Percentiles rank a stretch among this genome's conserved stretches.
phyloP scores from a whole-genome alignment of 2,113 vertebrate species.

The Hippocampus abdominalis region DNA sequence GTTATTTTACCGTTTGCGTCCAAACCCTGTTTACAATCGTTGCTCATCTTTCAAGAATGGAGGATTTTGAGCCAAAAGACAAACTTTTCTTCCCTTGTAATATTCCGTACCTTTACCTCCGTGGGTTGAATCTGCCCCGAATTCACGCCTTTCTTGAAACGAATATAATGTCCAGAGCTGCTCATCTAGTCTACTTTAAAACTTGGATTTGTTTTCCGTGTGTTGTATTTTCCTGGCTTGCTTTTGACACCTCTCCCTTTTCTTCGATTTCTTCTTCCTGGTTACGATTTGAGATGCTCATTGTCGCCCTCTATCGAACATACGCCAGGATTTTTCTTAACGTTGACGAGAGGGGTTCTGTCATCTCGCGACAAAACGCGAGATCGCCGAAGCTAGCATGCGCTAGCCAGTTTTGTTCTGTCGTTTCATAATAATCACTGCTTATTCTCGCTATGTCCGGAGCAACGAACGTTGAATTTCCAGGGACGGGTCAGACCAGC shows the following conservation, averaged over 20 bases:
- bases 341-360: background rate
- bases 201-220: background rate
- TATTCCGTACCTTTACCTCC: background rate
- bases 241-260: background rate
- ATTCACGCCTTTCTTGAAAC: too few relatives aligned
- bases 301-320: background rate
- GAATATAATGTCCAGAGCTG: background rate
- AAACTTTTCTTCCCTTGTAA: background rate
- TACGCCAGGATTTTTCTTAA: background rate
- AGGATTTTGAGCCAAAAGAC: background rate
- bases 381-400: conserved; percentile 44
- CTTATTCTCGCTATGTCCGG: conserved; percentile 65
- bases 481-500: conserved; percentile 52
- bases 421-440: conserved; percentile 29
- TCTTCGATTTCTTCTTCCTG: background rate
- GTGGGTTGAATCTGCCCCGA: background rate
- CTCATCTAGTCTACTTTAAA: background rate
- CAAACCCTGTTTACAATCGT: background rate
- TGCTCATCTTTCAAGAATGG: background rate
- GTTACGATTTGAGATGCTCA: background rate
- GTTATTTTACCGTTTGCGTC: too few relatives aligned
- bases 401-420: conserved; percentile 59
- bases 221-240: background rate
- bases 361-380: conserved; percentile 45
- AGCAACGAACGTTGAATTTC: conserved; percentile 51